A percentile compares a stretch with the other conserved stretches of the same genome.
phyloP scores from a whole-genome alignment of 2,797 vertebrate species.

The Clarias pachynema region DNA sequence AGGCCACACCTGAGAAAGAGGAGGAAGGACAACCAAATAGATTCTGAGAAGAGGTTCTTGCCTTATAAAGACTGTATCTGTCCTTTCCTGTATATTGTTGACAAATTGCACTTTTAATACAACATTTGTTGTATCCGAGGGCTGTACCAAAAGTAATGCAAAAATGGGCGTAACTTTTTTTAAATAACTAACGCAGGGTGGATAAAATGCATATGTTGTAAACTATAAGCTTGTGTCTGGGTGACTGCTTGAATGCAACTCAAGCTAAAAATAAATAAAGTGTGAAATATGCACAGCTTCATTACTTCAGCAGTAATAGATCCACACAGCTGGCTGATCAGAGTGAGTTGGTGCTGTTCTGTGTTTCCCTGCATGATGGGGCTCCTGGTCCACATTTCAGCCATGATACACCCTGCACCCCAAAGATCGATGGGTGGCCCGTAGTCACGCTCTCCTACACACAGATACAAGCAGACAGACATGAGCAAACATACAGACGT shows the following conservation, averaged over 20 bases:
- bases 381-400: constrained; percentile 98
- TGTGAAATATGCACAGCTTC: background rate
- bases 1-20: constrained; percentile 85
- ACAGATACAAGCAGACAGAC: background rate
- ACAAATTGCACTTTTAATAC: too few relatives aligned
- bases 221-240: background rate
- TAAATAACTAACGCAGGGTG: too few relatives aligned
- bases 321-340: constrained; percentile 98
- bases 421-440: constrained; percentile 97
- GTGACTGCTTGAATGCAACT: background rate
- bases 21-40: background rate
- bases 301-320: constrained; percentile 92
- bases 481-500: background rate
- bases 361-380: constrained; percentile 99
- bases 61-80: background rate
- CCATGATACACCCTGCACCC: constrained; percentile 98
- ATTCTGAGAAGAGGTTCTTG: background rate
- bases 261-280: background rate
- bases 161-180: too few relatives aligned
- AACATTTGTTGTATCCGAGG: background rate
- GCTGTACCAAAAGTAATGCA: too few relatives aligned
- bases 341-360: constrained; percentile 95
- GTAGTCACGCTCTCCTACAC: constrained; percentile 91
- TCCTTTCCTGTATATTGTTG: background rate
- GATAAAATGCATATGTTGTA: too few relatives aligned